Base-by-base conservation (phyloP, 2,888 invertebrate species). In the Lithosia quadra region DNA sequence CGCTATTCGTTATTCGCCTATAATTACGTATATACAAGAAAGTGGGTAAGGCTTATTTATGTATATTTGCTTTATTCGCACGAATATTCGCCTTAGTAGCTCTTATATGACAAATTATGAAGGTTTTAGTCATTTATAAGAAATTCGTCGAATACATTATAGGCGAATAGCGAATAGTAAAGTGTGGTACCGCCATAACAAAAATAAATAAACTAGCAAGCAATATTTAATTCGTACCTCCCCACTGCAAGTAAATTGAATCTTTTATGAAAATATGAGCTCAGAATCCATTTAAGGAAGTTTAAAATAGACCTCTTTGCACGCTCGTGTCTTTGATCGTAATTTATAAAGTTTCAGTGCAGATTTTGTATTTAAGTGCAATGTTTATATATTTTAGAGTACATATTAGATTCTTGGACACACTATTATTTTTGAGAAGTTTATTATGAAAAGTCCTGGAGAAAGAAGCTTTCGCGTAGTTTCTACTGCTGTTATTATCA, bases 181-280 rank as follows among this genome's bases (percentile, higher is more conserved):
- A n/a, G n/a, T n/a, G n/a, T n/a, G n/a, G n/a, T n/a, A n/a, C n/a
- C n/a, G n/a, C n/a, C n/a, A n/a, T n/a, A n/a, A n/a, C n/a, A n/a
- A n/a, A n/a, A n/a, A n/a, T n/a, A n/a, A n/a, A n/a, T n/a, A n/a
- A n/a, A 36, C 49, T 65, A 73, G 18, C 66, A 67, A 68, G 67
- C 65, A 75, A 65, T 61, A 34, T 71, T 74, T 69, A 79, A 80
- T 78, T 76, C 77, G 80, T 80, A 79, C 76, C 73, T 63, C 68
- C 73, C 15, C n/a, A 34, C 80, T 82, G 73, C 76, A 72, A 78
- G 71, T 58, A 84, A 84, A 86, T 86, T 86, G 74, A 84, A 84
- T 84, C 71, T 78, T 49, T 73, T 76, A 72, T 69, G 78, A 82
- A 84, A 85, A 86, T 86, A 80, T 82, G 74, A 86, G 78, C 82